phyloP scores from a whole-genome alignment of 2,113 vertebrate species.

The Sialia sialis region DNA sequence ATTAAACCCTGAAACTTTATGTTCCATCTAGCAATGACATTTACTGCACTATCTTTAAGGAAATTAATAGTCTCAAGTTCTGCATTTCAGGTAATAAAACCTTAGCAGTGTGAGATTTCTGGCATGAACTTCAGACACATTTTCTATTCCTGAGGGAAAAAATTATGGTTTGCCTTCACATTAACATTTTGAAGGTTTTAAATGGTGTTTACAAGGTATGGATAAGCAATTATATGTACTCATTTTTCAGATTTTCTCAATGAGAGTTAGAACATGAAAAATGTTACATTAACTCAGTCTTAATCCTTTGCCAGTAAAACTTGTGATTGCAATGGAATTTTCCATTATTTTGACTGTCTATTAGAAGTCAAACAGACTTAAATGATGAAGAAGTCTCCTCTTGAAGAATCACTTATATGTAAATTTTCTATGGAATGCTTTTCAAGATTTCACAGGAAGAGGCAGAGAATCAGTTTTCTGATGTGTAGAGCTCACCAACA shows the following conservation, averaged over 20 bases:
- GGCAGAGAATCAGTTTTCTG: background rate
- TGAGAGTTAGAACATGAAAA: background rate
- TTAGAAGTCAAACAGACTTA: background rate
- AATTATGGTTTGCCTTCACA: background rate
- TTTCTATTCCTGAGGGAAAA: conserved; percentile 17
- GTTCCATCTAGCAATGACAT: background rate
- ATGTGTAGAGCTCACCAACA: background rate
- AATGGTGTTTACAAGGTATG: background rate
- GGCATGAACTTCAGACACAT: background rate
- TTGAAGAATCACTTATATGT: background rate
- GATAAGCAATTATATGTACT: background rate
- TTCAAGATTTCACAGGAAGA: background rate
- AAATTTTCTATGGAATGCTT: background rate
- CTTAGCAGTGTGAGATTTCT: background rate
- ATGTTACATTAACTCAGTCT: background rate
- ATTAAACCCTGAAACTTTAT: background rate
- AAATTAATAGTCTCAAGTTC: background rate
- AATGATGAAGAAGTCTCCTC: background rate
- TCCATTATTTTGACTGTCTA: background rate
- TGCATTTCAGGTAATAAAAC: background rate
- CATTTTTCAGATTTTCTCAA: conserved; percentile 2
- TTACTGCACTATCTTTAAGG: background rate
- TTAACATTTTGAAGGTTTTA: conserved; percentile 11
- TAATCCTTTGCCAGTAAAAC: background rate
- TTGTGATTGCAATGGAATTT: background rate